phyloP scores from a whole-genome alignment of 2,113 vertebrate genomes.

The Misgurnus anguillicaudatus region DNA sequence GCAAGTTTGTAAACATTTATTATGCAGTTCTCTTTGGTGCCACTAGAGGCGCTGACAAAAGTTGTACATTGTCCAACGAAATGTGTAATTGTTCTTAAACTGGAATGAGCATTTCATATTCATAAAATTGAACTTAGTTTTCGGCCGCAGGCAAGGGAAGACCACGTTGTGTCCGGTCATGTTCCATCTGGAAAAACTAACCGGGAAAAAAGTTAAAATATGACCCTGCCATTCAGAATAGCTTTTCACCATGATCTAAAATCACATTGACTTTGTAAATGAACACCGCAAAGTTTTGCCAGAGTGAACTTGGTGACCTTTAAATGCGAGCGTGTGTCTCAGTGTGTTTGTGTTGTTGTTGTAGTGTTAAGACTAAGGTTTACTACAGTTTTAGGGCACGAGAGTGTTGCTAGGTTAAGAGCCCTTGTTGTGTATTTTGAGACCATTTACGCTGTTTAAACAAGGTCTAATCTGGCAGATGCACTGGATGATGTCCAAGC shows the following conservation, averaged over 20 bases:
- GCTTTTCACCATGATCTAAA: slow-evolving; percentile 13
- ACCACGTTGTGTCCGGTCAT: neutral
- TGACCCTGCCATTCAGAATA: neutral
- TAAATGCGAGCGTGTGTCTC: slow-evolving; percentile 5
- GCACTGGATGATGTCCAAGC: slow-evolving; percentile 39
- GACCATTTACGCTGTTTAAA: slow-evolving; percentile 65
- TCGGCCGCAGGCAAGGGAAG: neutral
- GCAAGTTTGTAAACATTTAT: too few species aligned
- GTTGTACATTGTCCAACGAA: too few species aligned
- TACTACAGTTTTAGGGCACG: slow-evolving; percentile 51
- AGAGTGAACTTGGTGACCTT: neutral
- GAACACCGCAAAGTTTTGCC: slow-evolving; percentile 12
- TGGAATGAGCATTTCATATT: neutral
- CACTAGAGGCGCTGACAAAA: too few species aligned
- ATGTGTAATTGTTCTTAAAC: too few species aligned
- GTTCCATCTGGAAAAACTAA: neutral
- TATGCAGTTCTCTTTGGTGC: too few species aligned
- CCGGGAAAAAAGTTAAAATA: neutral
- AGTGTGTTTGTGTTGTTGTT: slow-evolving; percentile 9
- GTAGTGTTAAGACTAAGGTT: slow-evolving; percentile 59
- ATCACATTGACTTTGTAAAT: slow-evolving; percentile 13
- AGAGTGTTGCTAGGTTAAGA: slow-evolving; percentile 58
- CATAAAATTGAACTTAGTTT: neutral
- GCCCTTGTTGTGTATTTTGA: slow-evolving; percentile 65
- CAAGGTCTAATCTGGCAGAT: slow-evolving; percentile 61